Evolutionary conservation across 2,797 vertebrate genomes (phyloP).

Genomic region (Chelon auratus): DNA sequence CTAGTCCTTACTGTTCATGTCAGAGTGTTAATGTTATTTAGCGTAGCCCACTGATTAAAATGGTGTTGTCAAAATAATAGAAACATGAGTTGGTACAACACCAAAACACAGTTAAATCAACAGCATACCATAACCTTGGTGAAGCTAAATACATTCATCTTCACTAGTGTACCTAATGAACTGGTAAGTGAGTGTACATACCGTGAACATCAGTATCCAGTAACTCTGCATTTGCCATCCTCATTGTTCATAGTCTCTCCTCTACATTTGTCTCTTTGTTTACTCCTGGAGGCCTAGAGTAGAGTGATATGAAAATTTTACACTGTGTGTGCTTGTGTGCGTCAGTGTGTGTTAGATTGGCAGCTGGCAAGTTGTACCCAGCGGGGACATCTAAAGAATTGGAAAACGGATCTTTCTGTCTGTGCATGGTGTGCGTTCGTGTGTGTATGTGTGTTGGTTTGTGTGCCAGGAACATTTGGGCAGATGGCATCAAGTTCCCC

Average conservation of each 20-base stretch:
- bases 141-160: too few species aligned
- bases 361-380: constrained; percentile 66
- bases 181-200: too few species aligned
- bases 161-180: too few species aligned
- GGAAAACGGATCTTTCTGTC: constrained; percentile 40
- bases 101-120: too few species aligned
- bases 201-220: too few species aligned
- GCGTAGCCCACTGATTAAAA: too few species aligned
- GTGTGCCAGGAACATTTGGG: constrained; percentile 61
- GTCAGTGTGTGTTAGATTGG: constrained; percentile 34
- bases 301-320: constrained; percentile 5
- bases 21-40: too few species aligned
- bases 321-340: background rate
- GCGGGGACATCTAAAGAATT: constrained; percentile 62
- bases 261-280: constrained; percentile 22
- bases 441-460: constrained; percentile 7
- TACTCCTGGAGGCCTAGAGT: constrained; percentile 21
- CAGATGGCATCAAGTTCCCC: constrained; percentile 75
- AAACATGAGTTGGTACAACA: too few species aligned
- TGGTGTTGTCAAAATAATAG: too few species aligned
- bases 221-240: background rate
- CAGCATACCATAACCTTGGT: too few species aligned
- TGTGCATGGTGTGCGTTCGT: constrained; percentile 12
- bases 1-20: too few species aligned
- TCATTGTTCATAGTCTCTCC: constrained; percentile 9